Evolutionary conservation across 1,140 invertebrate genomes (phyloP), one percentile per base, ranked within the genome.

Genomic region (Apis florea): DNA sequence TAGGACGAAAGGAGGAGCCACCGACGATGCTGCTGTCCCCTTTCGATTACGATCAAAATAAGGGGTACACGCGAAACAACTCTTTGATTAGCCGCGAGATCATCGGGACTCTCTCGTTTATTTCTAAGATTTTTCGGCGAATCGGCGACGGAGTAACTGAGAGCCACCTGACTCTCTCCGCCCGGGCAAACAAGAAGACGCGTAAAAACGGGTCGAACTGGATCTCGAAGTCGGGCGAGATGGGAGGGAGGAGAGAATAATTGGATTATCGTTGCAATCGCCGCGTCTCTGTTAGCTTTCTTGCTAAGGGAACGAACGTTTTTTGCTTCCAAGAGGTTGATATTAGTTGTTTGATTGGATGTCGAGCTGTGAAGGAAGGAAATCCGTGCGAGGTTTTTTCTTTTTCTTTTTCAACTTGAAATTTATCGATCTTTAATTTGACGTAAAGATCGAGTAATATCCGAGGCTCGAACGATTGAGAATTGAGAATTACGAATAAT

Each of bases 41-140:
- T 59, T 56, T 67, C 61, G 79, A 81, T 81, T 81, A 67, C 63
- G 71, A 81, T 81, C 79, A 75, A 47, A 81, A 75, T 75, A 81
- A 75, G 61, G 61, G 40, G 79, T 51, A 68, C 72, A 75, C 63
- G 72, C 24, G 63, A 15, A 75, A 75, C 71, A 66, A 21, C 2
- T 54, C 31, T 63, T 59, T 81, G 79, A 81, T 81, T 67, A 58
- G 63, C 79, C 53, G 53, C 59, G 63, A 73, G 47, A 67, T 75
- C 71, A 21, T 1, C 53, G n/a, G 6, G 21, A 12, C 12, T 40
- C 26, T 49, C 21, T 24, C 47, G 15, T 58, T 67, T 58, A 17
- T 11, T 31, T 72, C 71, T 74, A 75, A 75, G 67, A 15, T 53
- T 40, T 54, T 77, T 68, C 63, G 75, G 51, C 24, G 61, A 66